Base-by-base conservation (phyloP, 2,113 vertebrate genomes). In the Crotalus viridis region DNA sequence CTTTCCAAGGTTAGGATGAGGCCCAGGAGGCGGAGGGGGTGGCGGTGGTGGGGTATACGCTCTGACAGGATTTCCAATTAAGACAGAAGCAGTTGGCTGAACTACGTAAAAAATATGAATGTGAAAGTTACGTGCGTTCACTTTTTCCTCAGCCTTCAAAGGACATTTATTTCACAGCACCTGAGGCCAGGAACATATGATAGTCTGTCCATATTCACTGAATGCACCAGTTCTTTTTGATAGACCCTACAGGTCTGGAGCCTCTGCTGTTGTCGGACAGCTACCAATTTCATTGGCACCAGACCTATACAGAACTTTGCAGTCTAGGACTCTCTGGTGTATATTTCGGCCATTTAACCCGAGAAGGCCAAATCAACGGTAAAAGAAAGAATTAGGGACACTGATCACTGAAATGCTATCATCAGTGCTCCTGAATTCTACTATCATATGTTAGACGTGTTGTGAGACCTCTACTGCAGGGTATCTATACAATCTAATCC, bases 31-130 rank as follows among this genome's bases (percentile, higher is more conserved):
- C 94, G 97, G 97, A 95, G 98, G 97, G 97, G 99, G 97, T 94
- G 98, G 97, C 89, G 98, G 48, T 39, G 99, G 99, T 94, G 99
- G 99, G 93, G 99, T 99, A 96, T 98, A 99, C 2, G 99, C 98
- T 96, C 99, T 98, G 95, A 99, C 99, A 94, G 99, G 98, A 97
- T 99, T 99, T 97, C 99, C 99, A 96, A 99, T 99, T 94, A 99
- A 97, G 92, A 99, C 99, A 12, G 99, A 98, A 93, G 99, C 98
- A 96, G 98, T 99, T 94, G 99, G 98, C 95, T 99, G 99, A 97
- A 98, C 99, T 99, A 96, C 95, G 91, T 26, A 94, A 97, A 89
- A 92, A 90, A 17, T 17, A 88, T 88, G 56, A 10, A 43, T 74
- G 48, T 92, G 86, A 92, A 43, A 17, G 51, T 56, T 51, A 90